Percentiles rank a stretch among this genome's conserved stretches.
Evolutionary conservation across 2,888 invertebrate species (phyloP).

Genomic region (Drosophila paranaensis): DNA sequence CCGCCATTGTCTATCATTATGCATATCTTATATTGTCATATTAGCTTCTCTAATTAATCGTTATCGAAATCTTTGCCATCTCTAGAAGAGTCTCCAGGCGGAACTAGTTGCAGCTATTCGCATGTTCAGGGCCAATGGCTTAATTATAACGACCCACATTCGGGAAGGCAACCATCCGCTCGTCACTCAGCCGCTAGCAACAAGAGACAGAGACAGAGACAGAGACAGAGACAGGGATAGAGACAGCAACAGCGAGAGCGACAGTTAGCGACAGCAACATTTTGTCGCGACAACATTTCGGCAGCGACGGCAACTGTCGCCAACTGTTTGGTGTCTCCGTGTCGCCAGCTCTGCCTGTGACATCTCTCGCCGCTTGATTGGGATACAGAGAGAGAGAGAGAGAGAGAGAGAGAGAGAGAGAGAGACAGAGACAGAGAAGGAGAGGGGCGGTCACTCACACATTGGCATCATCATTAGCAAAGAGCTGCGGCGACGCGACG

Average conservation of each 20-base stretch:
- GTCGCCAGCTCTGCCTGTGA: slow-evolving; percentile 44
- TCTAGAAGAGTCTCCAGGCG: neutral
- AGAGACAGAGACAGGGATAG: slow-evolving; percentile 29
- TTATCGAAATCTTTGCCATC: neutral
- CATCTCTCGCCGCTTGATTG: slow-evolving; percentile 66
- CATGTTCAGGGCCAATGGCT: slow-evolving; percentile 47
- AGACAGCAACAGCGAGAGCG: slow-evolving; percentile 18
- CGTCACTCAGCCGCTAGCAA: slow-evolving; percentile 44
- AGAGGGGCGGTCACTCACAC: slow-evolving; percentile 26
- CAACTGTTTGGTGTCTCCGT: slow-evolving; percentile 67
- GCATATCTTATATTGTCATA: neutral
- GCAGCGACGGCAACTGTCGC: slow-evolving; percentile 73
- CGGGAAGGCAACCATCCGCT: slow-evolving; percentile 38
- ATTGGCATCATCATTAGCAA: slow-evolving; percentile 76
- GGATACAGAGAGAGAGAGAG: slow-evolving; percentile 62
- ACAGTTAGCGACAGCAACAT: slow-evolving; percentile 69
- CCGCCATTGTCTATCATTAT: no score
- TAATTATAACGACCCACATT: slow-evolving; percentile 53
- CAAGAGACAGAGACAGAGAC: slow-evolving; percentile 33
- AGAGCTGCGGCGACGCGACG: slow-evolving; percentile 58
- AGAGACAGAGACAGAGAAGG: neutral
- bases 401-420: neutral
- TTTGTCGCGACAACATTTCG: slow-evolving; percentile 71
- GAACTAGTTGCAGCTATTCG: slow-evolving; percentile 27
- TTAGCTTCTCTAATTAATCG: neutral